These are phyloP conservation scores for Apus apus DNA, from an alignment of 2,113 vertebrate species.

Conservation along the genomic window DNA sequence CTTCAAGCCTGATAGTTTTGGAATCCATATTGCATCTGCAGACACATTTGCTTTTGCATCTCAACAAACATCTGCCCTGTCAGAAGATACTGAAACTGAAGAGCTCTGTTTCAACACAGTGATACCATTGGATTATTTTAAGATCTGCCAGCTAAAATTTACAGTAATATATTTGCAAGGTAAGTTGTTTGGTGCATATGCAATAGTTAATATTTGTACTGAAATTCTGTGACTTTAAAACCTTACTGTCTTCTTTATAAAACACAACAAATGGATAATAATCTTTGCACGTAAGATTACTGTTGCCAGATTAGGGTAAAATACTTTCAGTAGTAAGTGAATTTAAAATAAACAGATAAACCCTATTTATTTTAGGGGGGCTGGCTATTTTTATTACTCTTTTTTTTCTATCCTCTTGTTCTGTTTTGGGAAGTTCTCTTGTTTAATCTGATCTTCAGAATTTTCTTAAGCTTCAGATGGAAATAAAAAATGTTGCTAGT, in stretches of 20 bases:
- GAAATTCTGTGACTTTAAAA: not conserved
- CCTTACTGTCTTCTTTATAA: not conserved
- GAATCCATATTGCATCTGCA: constrained; percentile 79
- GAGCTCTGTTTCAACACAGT: constrained; percentile 68
- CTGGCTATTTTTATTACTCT: not conserved
- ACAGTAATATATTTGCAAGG: constrained; percentile 74
- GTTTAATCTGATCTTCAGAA: not conserved
- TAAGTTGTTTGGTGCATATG: constrained; percentile 62
- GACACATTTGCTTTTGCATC: constrained; percentile 73
- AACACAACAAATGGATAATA: not conserved
- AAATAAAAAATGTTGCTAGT: not conserved
- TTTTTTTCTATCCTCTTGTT: not conserved
- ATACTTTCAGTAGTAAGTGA: not conserved
- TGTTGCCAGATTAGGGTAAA: not conserved
- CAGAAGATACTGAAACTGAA: constrained; percentile 60
- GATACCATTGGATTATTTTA: constrained; percentile 65
- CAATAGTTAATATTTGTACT: not conserved
- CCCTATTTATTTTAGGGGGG: not conserved
- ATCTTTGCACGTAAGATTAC: not conserved
- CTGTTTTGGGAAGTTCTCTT: not conserved
- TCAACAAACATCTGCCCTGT: constrained; percentile 70
- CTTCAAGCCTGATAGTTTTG: constrained; percentile 97
- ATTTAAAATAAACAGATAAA: not conserved
- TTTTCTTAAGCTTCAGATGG: not conserved
- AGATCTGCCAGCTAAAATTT: constrained; percentile 47